Evolutionary conservation across 2,797 vertebrate species (phyloP), one percentile per base, ranked within the genome.

Genomic region (Mergus octosetaceus): DNA sequence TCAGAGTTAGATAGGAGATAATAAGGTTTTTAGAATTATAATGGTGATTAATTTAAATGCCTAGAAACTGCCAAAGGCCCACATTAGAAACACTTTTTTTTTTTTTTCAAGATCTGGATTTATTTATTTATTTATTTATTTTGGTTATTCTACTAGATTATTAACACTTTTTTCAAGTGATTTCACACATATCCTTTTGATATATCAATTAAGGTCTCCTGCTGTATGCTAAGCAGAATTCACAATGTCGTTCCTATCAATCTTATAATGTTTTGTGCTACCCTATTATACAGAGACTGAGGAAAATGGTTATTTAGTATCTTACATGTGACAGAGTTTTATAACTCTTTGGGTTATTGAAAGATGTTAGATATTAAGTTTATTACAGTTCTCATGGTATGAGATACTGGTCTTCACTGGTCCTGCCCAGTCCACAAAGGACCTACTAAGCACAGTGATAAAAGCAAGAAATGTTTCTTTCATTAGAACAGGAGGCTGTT

Each of bases 91-190:
- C 54, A 47, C n/a, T n/a, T 24, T 93, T 90, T 87, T 41, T 36
- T 6, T 1, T 57, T 92, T 90, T 62, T 77, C 62, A 27, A 85
- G 75, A 61, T 85, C 69, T 80, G 53, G 27, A 65, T 57, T 54
- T 79, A 45, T 54, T 61, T 51, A 34, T 20, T 61, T 51, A 34
- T 20, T 38, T 13, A 54, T 81, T 80, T 82, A 68, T 65, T 93
- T 77, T 89, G 25, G 78, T 96, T 90, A 64, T 56, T 96, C 76
- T 94, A 92, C 84, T 94, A 92, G 88, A 93, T 82, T 89, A 86
- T 91, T 96, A 94, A 87, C 92, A 95, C 88, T 94, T 94, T 94
- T 96, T 96, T 85, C 87, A 89, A 94, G 76, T 93, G 24, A 93
- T 95, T 95, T 96, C 87, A 95, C 93, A 94, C 87, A 73, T 95